phyloP scores from a whole-genome alignment of 2,113 vertebrate genomes.

The Lonchura striata region DNA sequence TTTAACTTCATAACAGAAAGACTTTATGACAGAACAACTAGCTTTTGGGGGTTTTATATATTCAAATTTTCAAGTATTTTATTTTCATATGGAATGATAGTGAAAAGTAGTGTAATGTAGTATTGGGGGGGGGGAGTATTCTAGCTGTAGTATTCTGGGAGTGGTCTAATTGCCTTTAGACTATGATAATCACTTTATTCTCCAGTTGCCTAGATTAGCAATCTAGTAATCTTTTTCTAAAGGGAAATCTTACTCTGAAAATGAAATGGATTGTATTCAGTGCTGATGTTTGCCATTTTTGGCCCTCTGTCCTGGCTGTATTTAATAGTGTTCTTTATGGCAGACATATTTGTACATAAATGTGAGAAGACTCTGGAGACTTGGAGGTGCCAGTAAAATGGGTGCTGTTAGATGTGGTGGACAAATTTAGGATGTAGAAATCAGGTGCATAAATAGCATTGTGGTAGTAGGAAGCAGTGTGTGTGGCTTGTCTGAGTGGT shows the following conservation, averaged over 20 bases:
- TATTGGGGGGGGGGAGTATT: background rate
- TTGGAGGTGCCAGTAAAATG: background rate
- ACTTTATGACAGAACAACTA: background rate
- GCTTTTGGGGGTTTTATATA: background rate
- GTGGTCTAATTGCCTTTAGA: background rate
- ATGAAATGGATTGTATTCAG: background rate
- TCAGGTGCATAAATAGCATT: background rate
- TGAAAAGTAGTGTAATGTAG: background rate
- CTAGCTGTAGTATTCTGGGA: background rate
- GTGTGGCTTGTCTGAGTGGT: background rate
- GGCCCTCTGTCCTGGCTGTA: background rate
- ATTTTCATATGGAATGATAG: background rate
- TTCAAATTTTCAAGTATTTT: background rate
- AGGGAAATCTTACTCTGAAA: background rate
- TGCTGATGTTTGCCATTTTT: background rate
- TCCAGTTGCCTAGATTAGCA: background rate
- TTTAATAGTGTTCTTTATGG: background rate
- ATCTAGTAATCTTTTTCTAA: background rate
- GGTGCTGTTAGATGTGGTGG: background rate
- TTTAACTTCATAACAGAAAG: background rate
- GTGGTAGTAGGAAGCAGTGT: background rate
- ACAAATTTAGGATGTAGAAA: background rate
- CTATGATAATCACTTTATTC: background rate
- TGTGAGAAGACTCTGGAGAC: background rate
- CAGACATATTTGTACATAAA: background rate